Conservation (phyloP, 2,888 invertebrate genomes). For the Acleris literana region DNA sequence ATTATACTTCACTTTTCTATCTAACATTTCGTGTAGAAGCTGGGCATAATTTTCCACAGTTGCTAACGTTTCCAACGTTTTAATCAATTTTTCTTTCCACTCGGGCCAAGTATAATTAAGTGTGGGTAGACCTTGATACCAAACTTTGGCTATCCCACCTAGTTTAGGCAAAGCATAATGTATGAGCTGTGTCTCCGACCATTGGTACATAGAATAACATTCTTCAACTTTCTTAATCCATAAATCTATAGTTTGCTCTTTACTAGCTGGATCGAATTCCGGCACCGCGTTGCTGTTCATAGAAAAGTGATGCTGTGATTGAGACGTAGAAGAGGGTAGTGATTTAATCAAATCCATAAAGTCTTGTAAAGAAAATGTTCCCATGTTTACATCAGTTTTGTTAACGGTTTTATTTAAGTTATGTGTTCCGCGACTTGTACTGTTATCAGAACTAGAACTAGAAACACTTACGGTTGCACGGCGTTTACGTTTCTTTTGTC, state of each 20-base stretch:
- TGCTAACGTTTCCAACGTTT: constrained; percentile 42
- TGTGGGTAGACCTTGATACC: constrained; percentile 41
- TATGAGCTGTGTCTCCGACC: background rate
- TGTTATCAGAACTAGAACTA: background rate
- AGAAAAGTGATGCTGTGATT: background rate
- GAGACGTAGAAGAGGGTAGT: background rate
- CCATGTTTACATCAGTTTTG: background rate
- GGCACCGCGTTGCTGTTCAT: background rate
- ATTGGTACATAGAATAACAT: constrained; percentile 6
- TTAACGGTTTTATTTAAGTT: background rate
- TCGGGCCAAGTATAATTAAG: constrained; percentile 37
- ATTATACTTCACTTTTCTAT: constrained; percentile 35
- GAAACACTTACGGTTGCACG: constrained; percentile 1
- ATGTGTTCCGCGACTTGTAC: background rate
- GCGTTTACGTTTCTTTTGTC: background rate
- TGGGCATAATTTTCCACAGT: constrained; percentile 39
- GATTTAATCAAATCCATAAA: background rate
- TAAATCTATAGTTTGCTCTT: background rate
- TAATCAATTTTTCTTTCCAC: constrained; percentile 39
- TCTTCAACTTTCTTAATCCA: background rate
- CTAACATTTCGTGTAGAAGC: constrained; percentile 39
- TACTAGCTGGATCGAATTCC: background rate
- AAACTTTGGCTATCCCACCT: constrained; percentile 10
- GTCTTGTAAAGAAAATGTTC: background rate
- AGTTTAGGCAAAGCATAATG: background rate